Conservation (phyloP, 2,797 vertebrate species). For the Chiroxiphia lanceolata region DNA sequence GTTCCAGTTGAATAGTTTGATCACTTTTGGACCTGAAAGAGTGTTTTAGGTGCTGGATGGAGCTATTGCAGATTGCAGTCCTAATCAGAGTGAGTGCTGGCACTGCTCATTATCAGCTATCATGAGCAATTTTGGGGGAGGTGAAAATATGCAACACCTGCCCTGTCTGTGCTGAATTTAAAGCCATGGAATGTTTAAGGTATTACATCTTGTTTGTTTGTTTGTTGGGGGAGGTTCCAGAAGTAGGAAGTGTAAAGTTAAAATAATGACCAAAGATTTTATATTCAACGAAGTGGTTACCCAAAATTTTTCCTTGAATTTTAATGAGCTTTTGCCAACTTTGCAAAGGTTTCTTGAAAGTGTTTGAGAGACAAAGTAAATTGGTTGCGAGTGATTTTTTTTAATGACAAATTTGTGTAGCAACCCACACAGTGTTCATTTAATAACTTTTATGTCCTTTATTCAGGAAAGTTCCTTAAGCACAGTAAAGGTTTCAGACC, state of each 20-base stretch:
- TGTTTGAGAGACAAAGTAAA: not conserved
- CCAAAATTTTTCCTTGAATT: not conserved
- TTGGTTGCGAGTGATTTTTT: not conserved
- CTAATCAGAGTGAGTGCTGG: not conserved
- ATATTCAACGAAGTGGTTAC: not conserved
- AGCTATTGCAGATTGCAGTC: not conserved
- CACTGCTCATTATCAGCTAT: not conserved
- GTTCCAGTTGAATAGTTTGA: not conserved
- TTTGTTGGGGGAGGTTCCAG: not conserved
- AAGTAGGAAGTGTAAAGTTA: not conserved
- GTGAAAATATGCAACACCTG: not conserved
- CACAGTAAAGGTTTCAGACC: not conserved
- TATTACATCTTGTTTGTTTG: not conserved
- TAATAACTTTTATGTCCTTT: not conserved
- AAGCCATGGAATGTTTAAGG: not conserved
- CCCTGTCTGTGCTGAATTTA: not conserved
- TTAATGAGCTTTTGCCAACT: not conserved
- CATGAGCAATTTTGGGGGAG: rapidly evolving
- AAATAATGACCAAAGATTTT: not conserved
- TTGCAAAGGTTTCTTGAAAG: not conserved
- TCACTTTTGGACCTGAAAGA: not conserved
- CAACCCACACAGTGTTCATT: not conserved
- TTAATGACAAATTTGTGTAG: not conserved
- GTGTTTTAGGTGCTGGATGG: not conserved
- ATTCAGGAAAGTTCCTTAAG: not conserved